Base-by-base conservation (phyloP, 1,140 invertebrate species). In the Venturia canescens region DNA sequence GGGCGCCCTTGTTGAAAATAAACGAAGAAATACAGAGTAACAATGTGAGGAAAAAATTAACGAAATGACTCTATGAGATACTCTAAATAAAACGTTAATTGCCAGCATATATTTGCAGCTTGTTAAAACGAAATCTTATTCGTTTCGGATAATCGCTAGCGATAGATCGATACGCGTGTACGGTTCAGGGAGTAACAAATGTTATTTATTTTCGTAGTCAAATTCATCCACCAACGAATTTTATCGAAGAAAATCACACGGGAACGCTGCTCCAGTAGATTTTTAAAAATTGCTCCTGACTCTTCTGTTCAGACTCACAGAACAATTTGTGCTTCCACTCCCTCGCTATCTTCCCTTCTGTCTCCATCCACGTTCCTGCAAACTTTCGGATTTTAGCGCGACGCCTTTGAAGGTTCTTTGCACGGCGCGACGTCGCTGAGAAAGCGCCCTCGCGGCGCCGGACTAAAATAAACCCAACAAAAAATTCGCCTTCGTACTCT, bases 361-460 rank as follows among this genome's bases (percentile, higher is more conserved):
- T 44, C 38, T 13, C 3, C 38, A 26, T 76, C 60, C 69, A 21
- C 26, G 27, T 48, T 26, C 57, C 29, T 27, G 44, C 67, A 80
- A 83, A 82, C 67, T 75, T 77, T 50, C 72, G 69, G 76, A 50
- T 72, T 78, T 67, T 76, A 77, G 69, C 26, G 23, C 34, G 53
- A 60, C 9, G 21, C 57, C 34, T 79, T 79, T 71, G 79, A 80
- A 82, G 71, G 72, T 81, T 57, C 79, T 78, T 60, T 16, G 70
- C 78, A 57, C 72, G 79, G 63, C 71, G 31, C 76, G 70, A 79
- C 80, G 83, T 74, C 77, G 75, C 44, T 53, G 67, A 85, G 87
- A 86, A 88, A 87, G 86, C 82, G 86, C 86, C 87, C 85, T 84
- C 84, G 80, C 83, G 84, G 83, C 83, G 85, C 84, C 85, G 75